Base-by-base conservation (phyloP, 37 sponge, comb jelly and placozoan genomes). In the Dysidea cf. avara region DNA sequence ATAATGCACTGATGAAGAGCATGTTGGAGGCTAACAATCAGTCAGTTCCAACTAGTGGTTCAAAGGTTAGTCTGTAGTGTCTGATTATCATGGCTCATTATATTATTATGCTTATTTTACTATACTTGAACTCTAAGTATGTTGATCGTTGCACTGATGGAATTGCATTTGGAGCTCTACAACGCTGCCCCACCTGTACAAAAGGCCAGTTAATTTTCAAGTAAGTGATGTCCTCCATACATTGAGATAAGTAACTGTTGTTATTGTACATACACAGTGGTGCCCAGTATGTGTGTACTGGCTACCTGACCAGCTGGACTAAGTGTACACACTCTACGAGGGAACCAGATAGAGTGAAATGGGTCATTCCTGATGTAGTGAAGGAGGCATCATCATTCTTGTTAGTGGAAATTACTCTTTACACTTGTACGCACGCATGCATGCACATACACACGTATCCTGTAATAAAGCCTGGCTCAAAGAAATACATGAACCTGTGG, bases 261-360 rank as follows among this genome's bases (percentile, higher is more conserved):
- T n/a, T n/a, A n/a, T n/a, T n/a, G n/a, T n/a, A n/a, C n/a, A n/a
- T n/a, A n/a, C n/a, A n/a, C n/a, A n/a, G n/a, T 31, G n/a, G 13
- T 13, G n/a, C n/a, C n/a, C n/a, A n/a, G n/a, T n/a, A n/a, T n/a
- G n/a, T 55, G 29, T 98, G 99, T 61, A 79, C 81, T 2, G 99
- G 99, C 18, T 86, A 89, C 69, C 68, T 98, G 22, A 86, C 96
- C 29, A 85, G 85, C 3, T 98, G 94, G 94, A 87, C 90, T 39
- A 98, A 94, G 75, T 95, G 96, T 35, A 72, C 75, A 6, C 65
- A 78, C 54, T 61, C 89, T 14, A 92, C 90, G 0, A 51, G 60
- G 25, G 83, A 69, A 55, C 96, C 96, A 20, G 66, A 68, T 25
- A 75, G 90, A 48, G 53, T 7, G 0, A 28, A 53, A 35, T 95